Conservation (phyloP, 2,113 vertebrate genomes). For the Stigmatopora argus region DNA sequence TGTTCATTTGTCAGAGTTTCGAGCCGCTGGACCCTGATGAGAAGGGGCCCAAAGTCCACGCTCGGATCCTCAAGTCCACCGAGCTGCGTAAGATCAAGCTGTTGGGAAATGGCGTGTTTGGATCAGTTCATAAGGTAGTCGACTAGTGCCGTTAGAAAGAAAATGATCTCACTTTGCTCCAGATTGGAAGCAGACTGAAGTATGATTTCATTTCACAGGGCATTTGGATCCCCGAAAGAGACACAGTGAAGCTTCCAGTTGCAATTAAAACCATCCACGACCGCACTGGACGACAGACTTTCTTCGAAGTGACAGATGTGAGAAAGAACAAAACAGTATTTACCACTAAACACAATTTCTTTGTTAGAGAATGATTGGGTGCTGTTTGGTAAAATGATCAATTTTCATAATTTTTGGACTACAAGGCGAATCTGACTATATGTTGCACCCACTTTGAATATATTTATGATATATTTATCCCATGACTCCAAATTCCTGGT, state of each 20-base stretch:
- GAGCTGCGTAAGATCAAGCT: slow-evolving; percentile 84
- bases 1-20: slow-evolving; percentile 68
- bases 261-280: slow-evolving; percentile 88
- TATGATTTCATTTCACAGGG: slow-evolving; percentile 68
- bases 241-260: slow-evolving; percentile 90
- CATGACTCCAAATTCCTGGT: too few species aligned
- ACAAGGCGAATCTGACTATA: not conserved
- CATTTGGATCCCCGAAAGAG: slow-evolving; percentile 88
- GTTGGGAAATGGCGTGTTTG: slow-evolving; percentile 85
- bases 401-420: not conserved
- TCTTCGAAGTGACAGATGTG: slow-evolving; percentile 81
- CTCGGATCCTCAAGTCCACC: slow-evolving; percentile 79
- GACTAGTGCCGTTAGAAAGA: not conserved
- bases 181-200: not conserved
- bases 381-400: not conserved
- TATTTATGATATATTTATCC: too few species aligned
- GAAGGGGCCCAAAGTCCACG: slow-evolving; percentile 80
- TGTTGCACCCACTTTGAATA: too few species aligned
- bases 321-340: slow-evolving; percentile 40
- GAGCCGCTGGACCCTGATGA: slow-evolving; percentile 85
- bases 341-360: not conserved
- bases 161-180: not conserved
- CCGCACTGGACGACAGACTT: slow-evolving; percentile 78
- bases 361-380: not conserved
- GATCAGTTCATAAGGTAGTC: slow-evolving; percentile 84